Evolutionary conservation across 2,113 vertebrate species (phyloP), one percentile per base, ranked within the genome.

Genomic region (Muntiacus reevesi): DNA sequence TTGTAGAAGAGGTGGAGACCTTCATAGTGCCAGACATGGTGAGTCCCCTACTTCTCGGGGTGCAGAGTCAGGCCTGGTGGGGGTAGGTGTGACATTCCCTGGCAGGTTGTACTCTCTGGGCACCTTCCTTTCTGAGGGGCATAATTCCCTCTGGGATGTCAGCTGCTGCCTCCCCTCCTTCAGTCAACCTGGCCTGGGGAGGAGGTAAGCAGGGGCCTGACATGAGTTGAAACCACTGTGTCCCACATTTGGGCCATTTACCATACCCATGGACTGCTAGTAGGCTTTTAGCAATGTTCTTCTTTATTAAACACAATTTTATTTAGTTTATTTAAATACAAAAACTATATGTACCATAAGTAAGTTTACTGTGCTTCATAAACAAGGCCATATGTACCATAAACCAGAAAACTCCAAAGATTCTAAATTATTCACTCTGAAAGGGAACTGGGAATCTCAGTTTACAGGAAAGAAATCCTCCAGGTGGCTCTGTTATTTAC

Each of bases 1-100:
- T 4, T 0, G 4, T 95, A 52, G 4, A 15, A 0, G 16, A 5
- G 0, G 0, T 7, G 0, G 2, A 86, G 43, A 45, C 54, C 43
- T 0, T 0, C 7, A 0, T 96, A n/a, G 0, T 96, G 9, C 4
- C 85, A 52, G 27, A 3, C 0, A 0, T 30, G 2, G 97, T 97
- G 50, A 98, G 97, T 96, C 7, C 1, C 30, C 15, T 2, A 2
- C 2, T 7, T 62, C 11, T 28, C 8, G n/a, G 50, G 7, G 10
- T 25, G 50, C 64, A 28, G 59, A 67, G 30, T 6, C 54, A 84
- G 40, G 57, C 15, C 28, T 25, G 28, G 59, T 30, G 5, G 21
- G 19, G 36, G n/a, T 6, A 23, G 3, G 5, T 7, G 43, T 40
- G 16, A 25, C 47, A 7, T 50, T 27, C 16, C 2, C 21, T 21